Percentiles rank a stretch among this genome's conserved stretches.
phyloP scores from a whole-genome alignment of 2,113 vertebrate species.

The Empidonax traillii region DNA sequence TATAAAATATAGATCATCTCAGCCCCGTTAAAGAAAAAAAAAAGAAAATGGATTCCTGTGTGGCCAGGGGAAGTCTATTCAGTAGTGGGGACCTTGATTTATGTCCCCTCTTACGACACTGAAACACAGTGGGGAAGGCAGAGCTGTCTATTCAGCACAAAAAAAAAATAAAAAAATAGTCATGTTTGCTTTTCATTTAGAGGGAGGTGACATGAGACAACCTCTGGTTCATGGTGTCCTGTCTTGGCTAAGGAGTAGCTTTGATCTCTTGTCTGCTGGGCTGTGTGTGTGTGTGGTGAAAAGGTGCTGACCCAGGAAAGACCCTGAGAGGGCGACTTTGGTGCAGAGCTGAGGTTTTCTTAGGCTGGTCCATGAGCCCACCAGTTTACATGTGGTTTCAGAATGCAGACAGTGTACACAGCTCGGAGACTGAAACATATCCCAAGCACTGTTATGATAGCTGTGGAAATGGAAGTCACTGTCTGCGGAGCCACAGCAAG shows the following conservation, averaged over 20 bases:
- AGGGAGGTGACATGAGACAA: neutral
- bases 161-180: neutral
- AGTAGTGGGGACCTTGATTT: neutral
- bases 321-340: neutral
- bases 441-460: neutral
- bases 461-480: neutral
- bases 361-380: neutral
- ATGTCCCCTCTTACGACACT: neutral
- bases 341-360: slow-evolving; percentile 14
- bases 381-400: slow-evolving; percentile 25
- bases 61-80: neutral
- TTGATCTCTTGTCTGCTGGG: neutral
- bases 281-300: neutral
- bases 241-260: neutral
- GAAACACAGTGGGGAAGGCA: neutral
- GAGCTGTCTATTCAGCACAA: neutral
- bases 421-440: neutral
- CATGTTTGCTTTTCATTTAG: neutral
- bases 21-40: neutral
- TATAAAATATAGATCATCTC: neutral
- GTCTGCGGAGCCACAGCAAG: neutral
- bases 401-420: neutral
- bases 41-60: neutral
- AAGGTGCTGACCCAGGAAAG: neutral
- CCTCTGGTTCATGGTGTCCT: neutral